phyloP scores from a whole-genome alignment of 92 coral and sea anemone genomes.

The Parazoanthus darwini region DNA sequence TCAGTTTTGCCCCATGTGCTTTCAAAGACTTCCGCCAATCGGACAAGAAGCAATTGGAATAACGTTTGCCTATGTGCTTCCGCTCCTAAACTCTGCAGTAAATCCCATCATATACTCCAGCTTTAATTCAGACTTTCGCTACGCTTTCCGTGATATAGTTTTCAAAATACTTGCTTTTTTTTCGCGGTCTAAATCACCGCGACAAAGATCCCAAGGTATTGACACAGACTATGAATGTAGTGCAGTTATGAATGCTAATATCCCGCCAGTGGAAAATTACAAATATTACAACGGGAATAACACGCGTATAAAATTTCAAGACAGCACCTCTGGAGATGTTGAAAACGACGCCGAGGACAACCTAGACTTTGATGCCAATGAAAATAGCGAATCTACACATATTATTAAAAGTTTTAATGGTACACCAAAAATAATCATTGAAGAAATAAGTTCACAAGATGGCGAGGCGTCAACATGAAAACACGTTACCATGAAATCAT shows the following conservation, averaged over 20 bases:
- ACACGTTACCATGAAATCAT: neutral
- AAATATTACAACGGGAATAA: constrained; percentile 28
- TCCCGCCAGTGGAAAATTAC: neutral
- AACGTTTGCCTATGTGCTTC: constrained; percentile 83
- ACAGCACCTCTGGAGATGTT: constrained; percentile 14
- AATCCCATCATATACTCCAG: constrained; percentile 96
- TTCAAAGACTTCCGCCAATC: constrained; percentile 38
- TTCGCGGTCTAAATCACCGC: neutral
- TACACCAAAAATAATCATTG: constrained; percentile 70
- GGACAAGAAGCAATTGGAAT: constrained; percentile 77
- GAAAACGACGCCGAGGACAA: constrained; percentile 12
- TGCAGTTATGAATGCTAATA: constrained; percentile 2
- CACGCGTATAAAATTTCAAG: neutral
- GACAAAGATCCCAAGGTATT: constrained; percentile 1
- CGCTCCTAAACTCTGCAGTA: constrained; percentile 85
- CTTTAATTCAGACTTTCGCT: constrained; percentile 90
- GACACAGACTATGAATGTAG: constrained; percentile 35
- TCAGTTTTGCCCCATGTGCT: constrained; percentile 72
- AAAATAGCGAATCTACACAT: neutral
- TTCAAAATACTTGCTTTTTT: constrained; percentile 37
- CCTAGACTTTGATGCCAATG: constrained; percentile 6
- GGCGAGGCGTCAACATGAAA: constrained; percentile 40
- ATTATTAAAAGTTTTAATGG: constrained; percentile 48
- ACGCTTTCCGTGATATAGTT: constrained; percentile 80
- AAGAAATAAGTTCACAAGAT: constrained; percentile 65